Conservation (phyloP, 2,888 invertebrate genomes). For the Oscheius myriophilus region DNA sequence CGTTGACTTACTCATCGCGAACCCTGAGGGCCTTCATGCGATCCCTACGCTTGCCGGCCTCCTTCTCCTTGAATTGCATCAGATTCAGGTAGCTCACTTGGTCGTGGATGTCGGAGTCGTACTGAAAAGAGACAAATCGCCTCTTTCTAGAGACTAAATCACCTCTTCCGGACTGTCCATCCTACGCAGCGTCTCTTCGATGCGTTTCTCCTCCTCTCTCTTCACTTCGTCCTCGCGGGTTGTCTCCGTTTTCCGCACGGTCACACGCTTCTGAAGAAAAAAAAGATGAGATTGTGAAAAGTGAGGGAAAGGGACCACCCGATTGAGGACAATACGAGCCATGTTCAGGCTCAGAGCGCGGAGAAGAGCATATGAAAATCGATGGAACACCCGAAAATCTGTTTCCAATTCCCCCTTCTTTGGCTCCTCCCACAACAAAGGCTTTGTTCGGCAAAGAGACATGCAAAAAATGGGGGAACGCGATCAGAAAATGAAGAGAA, state of each 20-base stretch:
- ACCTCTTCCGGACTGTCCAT: slow-evolving; percentile 36
- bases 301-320: not conserved
- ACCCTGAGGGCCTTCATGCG: slow-evolving; percentile 34
- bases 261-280: slow-evolving; percentile 35
- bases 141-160: not conserved
- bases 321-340: slow-evolving; percentile 6
- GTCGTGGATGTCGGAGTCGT: slow-evolving; percentile 62
- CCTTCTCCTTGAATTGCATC: slow-evolving; percentile 37
- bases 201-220: slow-evolving; percentile 17
- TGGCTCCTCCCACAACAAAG: slow-evolving; percentile 5
- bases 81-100: slow-evolving; percentile 59
- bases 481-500: too few species aligned
- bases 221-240: slow-evolving; percentile 16
- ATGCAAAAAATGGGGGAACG: not conserved
- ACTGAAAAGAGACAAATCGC: slow-evolving; percentile 35
- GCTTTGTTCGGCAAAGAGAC: slow-evolving; percentile 15
- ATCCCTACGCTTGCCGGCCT: slow-evolving; percentile 35
- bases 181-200: slow-evolving; percentile 31
- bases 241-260: slow-evolving; percentile 25
- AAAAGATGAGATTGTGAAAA: slow-evolving; percentile 2
- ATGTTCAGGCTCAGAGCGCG: slow-evolving; percentile 9
- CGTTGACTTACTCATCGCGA: slow-evolving; percentile 51
- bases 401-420: slow-evolving; percentile 4
- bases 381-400: not conserved
- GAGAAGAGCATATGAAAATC: slow-evolving; percentile 10